These are phyloP conservation scores for Drosophila ficusphila DNA, from an alignment of 1,140 invertebrate genomes.

Conservation along the genomic window DNA sequence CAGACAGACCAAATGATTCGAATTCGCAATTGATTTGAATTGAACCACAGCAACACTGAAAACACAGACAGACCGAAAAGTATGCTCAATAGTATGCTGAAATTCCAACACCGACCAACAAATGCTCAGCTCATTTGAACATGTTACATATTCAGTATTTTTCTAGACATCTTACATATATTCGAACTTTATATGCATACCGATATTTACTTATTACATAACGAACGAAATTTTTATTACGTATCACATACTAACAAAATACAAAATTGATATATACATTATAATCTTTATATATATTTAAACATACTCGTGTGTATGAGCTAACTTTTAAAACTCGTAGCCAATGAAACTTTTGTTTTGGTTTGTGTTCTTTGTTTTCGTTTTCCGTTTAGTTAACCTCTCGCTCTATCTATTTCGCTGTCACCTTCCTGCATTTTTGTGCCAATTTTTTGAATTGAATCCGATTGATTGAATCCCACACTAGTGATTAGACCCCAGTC, in stretches of 20 bases:
- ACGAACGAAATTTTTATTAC: constrained; percentile 32
- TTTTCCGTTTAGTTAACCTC: constrained; percentile 11
- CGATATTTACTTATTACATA: constrained; percentile 28
- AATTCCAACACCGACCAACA: constrained; percentile 22
- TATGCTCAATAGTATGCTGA: constrained; percentile 25
- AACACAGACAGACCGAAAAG: constrained; percentile 48
- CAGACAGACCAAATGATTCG: constrained; percentile 10
- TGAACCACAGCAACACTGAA: constrained; percentile 20
- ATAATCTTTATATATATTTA: constrained; percentile 24
- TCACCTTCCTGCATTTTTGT: constrained; percentile 57
- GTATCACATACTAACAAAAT: constrained; percentile 21
- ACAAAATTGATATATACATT: constrained; percentile 28
- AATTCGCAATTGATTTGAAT: constrained; percentile 22
- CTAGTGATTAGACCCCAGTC: constrained; percentile 22
- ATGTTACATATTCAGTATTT: constrained; percentile 44
- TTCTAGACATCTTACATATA: constrained; percentile 23
- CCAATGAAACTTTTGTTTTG: constrained; percentile 30
- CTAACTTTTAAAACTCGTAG: constrained; percentile 36
- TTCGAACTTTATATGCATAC: constrained; percentile 46
- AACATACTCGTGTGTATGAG: constrained; percentile 19
- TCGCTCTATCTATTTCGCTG: constrained; percentile 17
- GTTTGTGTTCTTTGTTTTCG: constrained; percentile 32
- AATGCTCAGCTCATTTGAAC: constrained; percentile 43
- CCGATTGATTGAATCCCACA: constrained; percentile 5
- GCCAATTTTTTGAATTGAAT: constrained; percentile 39